Evolutionary conservation across 2,888 invertebrate genomes (phyloP).

Genomic region (Sinodicranocentrus sp.): DNA sequence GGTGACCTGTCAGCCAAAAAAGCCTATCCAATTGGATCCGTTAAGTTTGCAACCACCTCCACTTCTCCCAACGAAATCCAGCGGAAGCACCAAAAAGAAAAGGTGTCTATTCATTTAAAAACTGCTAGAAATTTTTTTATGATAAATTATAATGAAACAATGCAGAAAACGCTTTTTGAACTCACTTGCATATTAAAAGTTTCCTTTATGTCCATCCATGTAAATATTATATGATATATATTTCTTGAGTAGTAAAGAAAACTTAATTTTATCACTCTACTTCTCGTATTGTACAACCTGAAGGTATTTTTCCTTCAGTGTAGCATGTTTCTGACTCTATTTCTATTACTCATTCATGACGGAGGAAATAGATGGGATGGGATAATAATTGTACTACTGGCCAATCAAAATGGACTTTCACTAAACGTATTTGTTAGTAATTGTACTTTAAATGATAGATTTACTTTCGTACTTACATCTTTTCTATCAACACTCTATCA

Average conservation of each 20-base stretch:
- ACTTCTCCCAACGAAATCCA: conserved; percentile 76
- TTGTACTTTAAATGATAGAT: not conserved
- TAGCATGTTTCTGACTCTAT: not conserved
- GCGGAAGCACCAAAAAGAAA: conserved; percentile 76
- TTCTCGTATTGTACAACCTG: conserved; percentile 9
- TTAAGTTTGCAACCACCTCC: conserved; percentile 76
- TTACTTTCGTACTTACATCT: conserved; percentile 4
- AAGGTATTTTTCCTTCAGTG: not conserved
- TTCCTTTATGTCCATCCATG: conserved; percentile 56
- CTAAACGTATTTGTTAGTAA: conserved; percentile 24
- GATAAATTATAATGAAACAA: not conserved
- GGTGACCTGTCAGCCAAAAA: conserved; percentile 74
- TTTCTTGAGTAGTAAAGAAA: conserved; percentile 38
- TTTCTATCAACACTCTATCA: not conserved
- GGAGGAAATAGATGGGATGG: conserved; percentile 1
- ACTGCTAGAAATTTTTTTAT: conserved; percentile 8
- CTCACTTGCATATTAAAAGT: conserved; percentile 19
- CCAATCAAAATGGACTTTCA: conserved; percentile 69
- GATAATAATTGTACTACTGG: conserved; percentile 52
- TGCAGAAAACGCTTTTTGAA: conserved; percentile 32
- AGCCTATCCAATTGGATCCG: conserved; percentile 76
- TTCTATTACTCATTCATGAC: conserved; percentile 23
- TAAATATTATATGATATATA: conserved; percentile 18
- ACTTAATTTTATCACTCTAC: conserved; percentile 39
- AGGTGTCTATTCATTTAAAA: conserved; percentile 72